Percentiles rank a stretch among this genome's conserved stretches.
Evolutionary conservation across 1,140 invertebrate species (phyloP).

Genomic region (Phymorhynchus buccinoides): DNA sequence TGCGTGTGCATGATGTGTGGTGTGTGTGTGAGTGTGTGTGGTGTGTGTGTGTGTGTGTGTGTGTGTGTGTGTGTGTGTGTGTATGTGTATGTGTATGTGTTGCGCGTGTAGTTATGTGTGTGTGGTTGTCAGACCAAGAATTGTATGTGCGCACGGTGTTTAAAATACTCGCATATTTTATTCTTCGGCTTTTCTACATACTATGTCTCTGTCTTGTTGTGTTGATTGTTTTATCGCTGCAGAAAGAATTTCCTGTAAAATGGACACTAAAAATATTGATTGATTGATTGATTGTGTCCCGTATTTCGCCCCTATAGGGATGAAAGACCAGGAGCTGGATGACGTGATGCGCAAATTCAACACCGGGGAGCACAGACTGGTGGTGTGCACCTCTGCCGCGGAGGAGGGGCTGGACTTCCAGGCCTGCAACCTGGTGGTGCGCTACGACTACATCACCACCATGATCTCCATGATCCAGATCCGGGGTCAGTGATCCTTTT

Average conservation of each 20-base stretch:
- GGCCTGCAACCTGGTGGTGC: constrained; percentile 19
- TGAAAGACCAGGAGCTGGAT: background rate
- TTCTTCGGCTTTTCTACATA: too few species aligned
- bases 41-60: too few species aligned
- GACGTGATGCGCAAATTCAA: constrained; percentile 24
- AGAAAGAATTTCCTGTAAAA: too few species aligned
- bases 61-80: too few species aligned
- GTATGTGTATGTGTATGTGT: background rate
- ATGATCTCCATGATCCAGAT: constrained; percentile 33
- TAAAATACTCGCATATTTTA: too few species aligned
- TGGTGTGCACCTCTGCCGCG: constrained; percentile 31
- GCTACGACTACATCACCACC: constrained; percentile 23
- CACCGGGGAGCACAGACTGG: constrained; percentile 10
- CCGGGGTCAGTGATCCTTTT: background rate
- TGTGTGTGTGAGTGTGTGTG: too few species aligned
- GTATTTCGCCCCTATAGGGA: background rate
- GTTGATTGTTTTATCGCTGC: too few species aligned
- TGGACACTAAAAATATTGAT: too few species aligned
- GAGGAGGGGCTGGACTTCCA: constrained; percentile 35
- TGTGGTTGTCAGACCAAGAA: too few species aligned
- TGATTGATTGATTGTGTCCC: background rate
- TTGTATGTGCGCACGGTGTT: too few species aligned
- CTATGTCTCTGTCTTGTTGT: too few species aligned
- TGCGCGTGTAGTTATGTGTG: background rate
- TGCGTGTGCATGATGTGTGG: too few species aligned